Evolutionary conservation across 2,888 invertebrate species (phyloP).

Genomic region (Ellobium chinense): DNA sequence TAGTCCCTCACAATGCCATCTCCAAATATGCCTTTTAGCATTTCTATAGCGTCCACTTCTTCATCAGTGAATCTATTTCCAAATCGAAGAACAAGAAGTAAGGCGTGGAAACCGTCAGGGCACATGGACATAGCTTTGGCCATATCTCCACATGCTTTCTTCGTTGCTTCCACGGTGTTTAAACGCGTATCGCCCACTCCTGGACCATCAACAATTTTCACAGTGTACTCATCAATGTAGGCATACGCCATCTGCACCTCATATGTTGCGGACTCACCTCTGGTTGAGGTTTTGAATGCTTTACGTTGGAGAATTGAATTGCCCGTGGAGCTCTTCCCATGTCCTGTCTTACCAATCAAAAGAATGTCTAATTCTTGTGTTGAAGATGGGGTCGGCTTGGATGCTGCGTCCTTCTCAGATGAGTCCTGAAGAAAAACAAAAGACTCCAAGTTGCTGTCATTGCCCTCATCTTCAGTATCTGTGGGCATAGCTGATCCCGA

Average conservation of each 20-base stretch:
- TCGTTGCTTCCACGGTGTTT: not conserved
- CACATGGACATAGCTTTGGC: not conserved
- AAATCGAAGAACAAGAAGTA: not conserved
- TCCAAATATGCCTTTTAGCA: not conserved
- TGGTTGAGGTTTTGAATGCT: not conserved
- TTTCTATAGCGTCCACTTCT: not conserved
- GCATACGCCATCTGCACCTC: not conserved
- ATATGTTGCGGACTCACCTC: not conserved
- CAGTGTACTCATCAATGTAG: not conserved
- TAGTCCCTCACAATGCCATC: not conserved
- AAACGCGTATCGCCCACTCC: not conserved
- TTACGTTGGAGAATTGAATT: not conserved
- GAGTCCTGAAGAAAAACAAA: no score
- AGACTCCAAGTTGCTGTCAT: no score
- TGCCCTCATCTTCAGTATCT: no score
- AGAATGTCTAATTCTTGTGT: not conserved
- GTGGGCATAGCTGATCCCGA: no score
- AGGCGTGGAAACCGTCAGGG: not conserved
- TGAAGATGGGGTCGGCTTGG: no score
- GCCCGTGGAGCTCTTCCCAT: not conserved
- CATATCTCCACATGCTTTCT: not conserved
- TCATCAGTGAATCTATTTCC: not conserved
- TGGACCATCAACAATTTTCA: not conserved
- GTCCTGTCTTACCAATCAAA: slow-evolving; percentile 6
- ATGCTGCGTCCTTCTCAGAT: no score